Evolutionary conservation across 2,113 vertebrate genomes (phyloP).

Genomic region (Tinamus guttatus): DNA sequence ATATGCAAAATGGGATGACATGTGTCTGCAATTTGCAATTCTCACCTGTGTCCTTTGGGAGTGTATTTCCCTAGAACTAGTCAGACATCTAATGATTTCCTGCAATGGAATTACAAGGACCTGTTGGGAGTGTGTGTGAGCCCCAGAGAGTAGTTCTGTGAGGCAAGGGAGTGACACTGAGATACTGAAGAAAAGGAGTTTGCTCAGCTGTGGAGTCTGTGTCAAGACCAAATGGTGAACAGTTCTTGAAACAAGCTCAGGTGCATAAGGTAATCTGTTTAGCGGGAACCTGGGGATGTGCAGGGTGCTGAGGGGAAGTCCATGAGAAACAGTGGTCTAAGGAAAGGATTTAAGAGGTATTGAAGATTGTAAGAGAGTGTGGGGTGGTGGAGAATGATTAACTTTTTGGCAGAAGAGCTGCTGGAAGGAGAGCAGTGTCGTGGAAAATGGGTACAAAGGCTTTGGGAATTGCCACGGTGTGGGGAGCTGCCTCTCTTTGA

Average conservation of each 20-base stretch:
- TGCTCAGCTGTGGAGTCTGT: rapidly evolving
- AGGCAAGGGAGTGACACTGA: not conserved
- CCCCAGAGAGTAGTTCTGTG: not conserved
- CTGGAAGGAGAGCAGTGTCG: not conserved
- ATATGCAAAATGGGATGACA: rapidly evolving
- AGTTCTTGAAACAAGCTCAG: not conserved
- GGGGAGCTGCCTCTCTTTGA: not conserved
- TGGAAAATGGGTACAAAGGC: not conserved
- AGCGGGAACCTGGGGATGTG: not conserved
- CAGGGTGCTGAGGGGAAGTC: not conserved
- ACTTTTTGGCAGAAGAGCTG: not conserved
- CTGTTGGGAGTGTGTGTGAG: not conserved
- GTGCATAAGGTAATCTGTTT: not conserved
- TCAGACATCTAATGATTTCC: not conserved
- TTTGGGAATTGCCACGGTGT: not conserved
- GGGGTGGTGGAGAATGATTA: not conserved
- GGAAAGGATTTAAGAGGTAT: not conserved
- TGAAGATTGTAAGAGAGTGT: not conserved
- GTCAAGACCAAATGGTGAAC: not conserved
- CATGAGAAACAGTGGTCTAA: not conserved
- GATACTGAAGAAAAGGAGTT: not conserved
- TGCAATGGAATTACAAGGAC: not conserved
- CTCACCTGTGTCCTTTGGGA: not conserved
- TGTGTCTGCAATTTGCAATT: not conserved
- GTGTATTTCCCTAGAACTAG: not conserved